phyloP scores from a whole-genome alignment of 2,113 vertebrate genomes.

The Elgaria multicarinata region DNA sequence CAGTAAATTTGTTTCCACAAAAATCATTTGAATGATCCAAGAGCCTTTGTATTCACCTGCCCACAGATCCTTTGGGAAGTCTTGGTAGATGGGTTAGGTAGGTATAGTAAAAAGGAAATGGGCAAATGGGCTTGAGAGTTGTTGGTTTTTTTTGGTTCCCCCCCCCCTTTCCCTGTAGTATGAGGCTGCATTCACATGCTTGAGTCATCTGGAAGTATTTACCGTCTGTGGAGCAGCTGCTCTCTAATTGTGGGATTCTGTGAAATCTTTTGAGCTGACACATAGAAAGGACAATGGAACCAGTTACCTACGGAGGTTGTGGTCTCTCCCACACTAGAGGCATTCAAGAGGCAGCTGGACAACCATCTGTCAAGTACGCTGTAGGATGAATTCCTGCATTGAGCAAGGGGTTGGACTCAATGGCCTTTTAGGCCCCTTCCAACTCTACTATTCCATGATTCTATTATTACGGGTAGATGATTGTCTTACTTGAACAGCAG shows the following conservation, averaged over 20 bases:
- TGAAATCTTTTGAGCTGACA: background rate
- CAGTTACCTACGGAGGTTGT: too few relatives aligned
- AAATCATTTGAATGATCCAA: background rate
- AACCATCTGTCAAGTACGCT: too few relatives aligned
- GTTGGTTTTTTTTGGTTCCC: background rate
- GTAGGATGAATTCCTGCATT: too few relatives aligned
- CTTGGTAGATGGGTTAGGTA: background rate
- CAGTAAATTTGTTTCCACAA: background rate
- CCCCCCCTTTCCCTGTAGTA: background rate
- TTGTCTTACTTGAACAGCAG: background rate
- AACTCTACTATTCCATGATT: too few relatives aligned
- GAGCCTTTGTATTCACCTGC: background rate
- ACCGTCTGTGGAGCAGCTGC: background rate
- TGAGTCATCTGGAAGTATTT: background rate
- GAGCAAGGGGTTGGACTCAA: too few relatives aligned
- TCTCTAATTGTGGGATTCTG: background rate
- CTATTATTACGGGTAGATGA: too few relatives aligned
- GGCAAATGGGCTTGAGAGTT: background rate
- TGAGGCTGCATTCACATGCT: background rate
- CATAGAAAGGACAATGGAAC: too few relatives aligned
- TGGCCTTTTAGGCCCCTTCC: too few relatives aligned
- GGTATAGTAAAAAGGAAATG: background rate
- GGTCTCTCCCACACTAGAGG: too few relatives aligned
- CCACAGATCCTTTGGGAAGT: background rate
- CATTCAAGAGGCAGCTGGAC: too few relatives aligned